Conservation (phyloP, 2,888 invertebrate genomes). For the Octonoba sinensis region DNA sequence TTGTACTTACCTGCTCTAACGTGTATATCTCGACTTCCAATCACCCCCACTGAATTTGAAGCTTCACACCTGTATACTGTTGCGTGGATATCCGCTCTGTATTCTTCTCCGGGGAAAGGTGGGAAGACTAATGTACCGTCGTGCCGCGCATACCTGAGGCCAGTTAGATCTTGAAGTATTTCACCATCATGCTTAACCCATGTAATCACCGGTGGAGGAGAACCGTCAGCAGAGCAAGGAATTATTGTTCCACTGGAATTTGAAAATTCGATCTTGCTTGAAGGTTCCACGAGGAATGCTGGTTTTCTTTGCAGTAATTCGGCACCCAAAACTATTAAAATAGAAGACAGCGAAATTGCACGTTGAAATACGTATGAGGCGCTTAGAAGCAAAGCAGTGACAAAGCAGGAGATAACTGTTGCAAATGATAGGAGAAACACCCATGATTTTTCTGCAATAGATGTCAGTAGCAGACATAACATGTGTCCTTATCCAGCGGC, state of each 20-base stretch:
- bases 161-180: slow-evolving; percentile 33
- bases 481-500: too few species aligned
- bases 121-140: slow-evolving; percentile 65
- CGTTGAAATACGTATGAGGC: too few species aligned
- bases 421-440: too few species aligned
- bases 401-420: too few species aligned
- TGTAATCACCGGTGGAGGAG: slow-evolving; percentile 26
- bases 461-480: too few species aligned
- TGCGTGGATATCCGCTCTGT: slow-evolving; percentile 64
- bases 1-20: slow-evolving; percentile 61
- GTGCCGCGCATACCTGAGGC: slow-evolving; percentile 51
- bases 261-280: slow-evolving; percentile 43
- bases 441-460: too few species aligned
- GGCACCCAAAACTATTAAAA: slow-evolving; percentile 12
- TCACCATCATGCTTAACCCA: slow-evolving; percentile 46
- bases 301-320: slow-evolving; percentile 29
- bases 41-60: slow-evolving; percentile 50
- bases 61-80: slow-evolving; percentile 64
- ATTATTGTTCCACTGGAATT: slow-evolving; percentile 51
- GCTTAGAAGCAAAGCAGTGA: too few species aligned
- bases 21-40: slow-evolving; percentile 63
- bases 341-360: too few species aligned
- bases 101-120: slow-evolving; percentile 64
- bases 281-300: slow-evolving; percentile 37
- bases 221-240: slow-evolving; percentile 38